These are phyloP conservation scores for Diachasma alloeum DNA, from an alignment of 1,140 invertebrate species.

Conservation along the genomic window DNA sequence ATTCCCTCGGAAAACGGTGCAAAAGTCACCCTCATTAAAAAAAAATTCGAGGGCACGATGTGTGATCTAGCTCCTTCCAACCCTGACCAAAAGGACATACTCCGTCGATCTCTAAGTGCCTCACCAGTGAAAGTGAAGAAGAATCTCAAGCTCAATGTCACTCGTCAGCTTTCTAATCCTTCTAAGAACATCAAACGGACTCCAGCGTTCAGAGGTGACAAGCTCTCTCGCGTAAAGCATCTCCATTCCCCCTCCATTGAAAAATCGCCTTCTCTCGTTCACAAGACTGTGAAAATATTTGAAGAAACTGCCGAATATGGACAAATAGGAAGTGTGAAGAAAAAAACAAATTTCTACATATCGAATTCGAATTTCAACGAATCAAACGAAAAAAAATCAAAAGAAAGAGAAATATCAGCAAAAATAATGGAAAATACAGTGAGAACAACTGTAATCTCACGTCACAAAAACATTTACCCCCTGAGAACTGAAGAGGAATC, in stretches of 20 bases:
- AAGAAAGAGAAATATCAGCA: conserved; percentile 35
- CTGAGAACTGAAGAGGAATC: conserved; percentile 38
- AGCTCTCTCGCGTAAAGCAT: conserved; percentile 48
- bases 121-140: conserved; percentile 34
- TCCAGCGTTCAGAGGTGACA: conserved; percentile 70
- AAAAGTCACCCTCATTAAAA: conserved; percentile 34
- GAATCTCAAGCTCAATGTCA: conserved; percentile 39
- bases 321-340: conserved; percentile 60
- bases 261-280: conserved; percentile 30
- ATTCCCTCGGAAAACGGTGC: conserved; percentile 28
- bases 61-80: background rate
- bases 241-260: conserved; percentile 45
- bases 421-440: conserved; percentile 48
- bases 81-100: conserved; percentile 13
- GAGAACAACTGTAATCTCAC: conserved; percentile 33
- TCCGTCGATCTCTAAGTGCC: conserved; percentile 28
- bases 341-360: conserved; percentile 47
- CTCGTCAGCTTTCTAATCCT: conserved; percentile 69
- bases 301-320: conserved; percentile 48
- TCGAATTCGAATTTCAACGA: conserved; percentile 52
- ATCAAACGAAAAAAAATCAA: conserved; percentile 52
- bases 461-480: conserved; percentile 37
- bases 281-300: conserved; percentile 37
- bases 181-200: conserved; percentile 68
- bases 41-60: conserved; percentile 32